These are phyloP conservation scores for Lerema accius DNA, from an alignment of 1,140 invertebrate genomes.

Conservation along the genomic window DNA sequence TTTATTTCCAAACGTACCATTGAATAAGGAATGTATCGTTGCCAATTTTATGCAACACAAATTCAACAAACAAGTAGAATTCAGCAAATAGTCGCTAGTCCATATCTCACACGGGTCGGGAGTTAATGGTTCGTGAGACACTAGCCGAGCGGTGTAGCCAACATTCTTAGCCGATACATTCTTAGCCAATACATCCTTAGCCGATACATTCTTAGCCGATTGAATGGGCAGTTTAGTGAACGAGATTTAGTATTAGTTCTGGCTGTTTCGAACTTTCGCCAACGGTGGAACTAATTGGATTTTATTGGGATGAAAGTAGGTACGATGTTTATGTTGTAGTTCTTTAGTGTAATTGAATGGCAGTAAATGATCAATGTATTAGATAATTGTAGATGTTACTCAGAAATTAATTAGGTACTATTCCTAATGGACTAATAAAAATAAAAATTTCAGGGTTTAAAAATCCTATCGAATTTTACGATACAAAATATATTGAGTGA, in stretches of 20 bases:
- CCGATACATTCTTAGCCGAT: conserved; percentile 6
- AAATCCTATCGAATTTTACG: too few species aligned
- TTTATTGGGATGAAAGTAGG: conserved; percentile 5
- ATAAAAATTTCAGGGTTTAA: too few species aligned
- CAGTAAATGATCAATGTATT: too few species aligned
- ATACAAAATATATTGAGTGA: too few species aligned
- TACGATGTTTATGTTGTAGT: too few species aligned
- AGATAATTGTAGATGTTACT: too few species aligned
- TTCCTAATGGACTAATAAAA: too few species aligned
- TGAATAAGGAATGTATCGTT: conserved; percentile 11
- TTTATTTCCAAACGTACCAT: conserved; percentile 5
- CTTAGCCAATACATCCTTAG: conserved; percentile 18
- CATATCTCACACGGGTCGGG: conserved; percentile 26
- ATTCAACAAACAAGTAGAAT: conserved; percentile 32
- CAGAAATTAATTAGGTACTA: too few species aligned
- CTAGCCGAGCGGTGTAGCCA: conserved; percentile 26
- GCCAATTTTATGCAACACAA: conserved; percentile 29
- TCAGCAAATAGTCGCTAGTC: conserved; percentile 17
- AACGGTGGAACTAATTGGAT: not conserved
- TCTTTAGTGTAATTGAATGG: too few species aligned
- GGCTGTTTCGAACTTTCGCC: not conserved
- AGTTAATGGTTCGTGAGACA: conserved; percentile 28
- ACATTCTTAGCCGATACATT: conserved; percentile 17
- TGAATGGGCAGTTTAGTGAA: conserved; percentile 15
- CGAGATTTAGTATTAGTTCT: not conserved